Conservation (phyloP, 2,797 vertebrate species). For the Thripadectes ignobilis region DNA sequence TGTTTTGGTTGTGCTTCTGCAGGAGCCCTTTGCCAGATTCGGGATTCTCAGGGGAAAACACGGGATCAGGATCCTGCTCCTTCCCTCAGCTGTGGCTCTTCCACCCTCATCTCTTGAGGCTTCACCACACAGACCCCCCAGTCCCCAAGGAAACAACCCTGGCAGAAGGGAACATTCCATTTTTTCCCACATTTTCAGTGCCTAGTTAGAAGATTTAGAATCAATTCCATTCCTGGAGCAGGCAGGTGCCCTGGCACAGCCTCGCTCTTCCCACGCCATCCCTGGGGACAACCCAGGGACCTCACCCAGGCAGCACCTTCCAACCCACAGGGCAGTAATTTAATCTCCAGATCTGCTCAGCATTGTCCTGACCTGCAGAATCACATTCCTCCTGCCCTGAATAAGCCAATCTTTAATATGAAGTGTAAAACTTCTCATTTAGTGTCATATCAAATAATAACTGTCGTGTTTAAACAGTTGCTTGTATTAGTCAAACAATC, state of each 20-base stretch:
- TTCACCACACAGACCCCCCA: not conserved
- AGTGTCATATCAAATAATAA: conserved; percentile 60
- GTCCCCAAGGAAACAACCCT: not conserved
- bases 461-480: conserved; percentile 64
- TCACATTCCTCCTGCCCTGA: not conserved
- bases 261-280: rapidly evolving
- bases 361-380: not conserved
- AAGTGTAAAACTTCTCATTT: conserved; percentile 48
- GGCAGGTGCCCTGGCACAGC: rapidly evolving
- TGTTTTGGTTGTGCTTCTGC: rapidly evolving
- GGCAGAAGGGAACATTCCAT: rapidly evolving
- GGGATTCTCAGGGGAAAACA: rapidly evolving
- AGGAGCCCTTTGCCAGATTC: not conserved
- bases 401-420: not conserved
- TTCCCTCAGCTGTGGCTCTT: not conserved
- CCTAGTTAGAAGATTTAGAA: not conserved
- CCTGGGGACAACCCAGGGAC: not conserved
- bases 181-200: not conserved
- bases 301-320: not conserved
- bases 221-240: rapidly evolving
- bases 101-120: rapidly evolving
- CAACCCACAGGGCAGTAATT: rapidly evolving
- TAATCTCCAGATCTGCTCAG: not conserved
- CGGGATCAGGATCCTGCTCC: rapidly evolving
- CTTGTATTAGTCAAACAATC: conserved; percentile 74